Evolutionary conservation across 2,888 invertebrate species (phyloP).

Genomic region (Eilema griseolum): DNA sequence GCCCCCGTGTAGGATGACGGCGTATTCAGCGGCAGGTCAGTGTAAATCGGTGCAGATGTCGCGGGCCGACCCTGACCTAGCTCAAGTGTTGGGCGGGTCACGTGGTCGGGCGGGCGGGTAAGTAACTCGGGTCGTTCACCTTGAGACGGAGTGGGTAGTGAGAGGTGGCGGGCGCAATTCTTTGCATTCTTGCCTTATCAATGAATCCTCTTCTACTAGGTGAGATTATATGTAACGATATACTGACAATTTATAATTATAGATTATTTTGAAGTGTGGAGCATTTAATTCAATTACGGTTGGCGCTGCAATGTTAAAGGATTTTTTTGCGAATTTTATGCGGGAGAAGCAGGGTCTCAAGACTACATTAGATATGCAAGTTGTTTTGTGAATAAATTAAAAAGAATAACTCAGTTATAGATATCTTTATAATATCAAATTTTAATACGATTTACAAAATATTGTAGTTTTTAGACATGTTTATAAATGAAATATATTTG

Average conservation of each 20-base stretch:
- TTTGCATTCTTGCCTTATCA: constrained; percentile 47
- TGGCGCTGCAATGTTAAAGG: no score
- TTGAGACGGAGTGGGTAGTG: constrained; percentile 74
- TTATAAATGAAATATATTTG: no score
- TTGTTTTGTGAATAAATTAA: neutral
- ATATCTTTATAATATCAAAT: neutral
- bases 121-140: constrained; percentile 81
- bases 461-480: neutral
- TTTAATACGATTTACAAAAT: neutral
- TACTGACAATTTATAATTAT: neutral
- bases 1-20: constrained; percentile 43
- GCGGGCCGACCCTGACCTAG: constrained; percentile 83
- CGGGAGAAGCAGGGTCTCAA: neutral
- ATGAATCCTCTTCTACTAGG: constrained; percentile 36
- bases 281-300: no score
- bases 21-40: constrained; percentile 58
- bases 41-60: constrained; percentile 66
- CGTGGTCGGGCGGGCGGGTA: constrained; percentile 80
- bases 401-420: neutral
- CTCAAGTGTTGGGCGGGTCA: constrained; percentile 83
- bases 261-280: no score
- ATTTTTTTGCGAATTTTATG: neutral
- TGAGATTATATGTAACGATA: constrained; percentile 12
- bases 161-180: constrained; percentile 62
- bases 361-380: no score